These are phyloP conservation scores for Rhadina sibilatrix DNA, from an alignment of 2,113 vertebrate genomes.

Conservation along the genomic window DNA sequence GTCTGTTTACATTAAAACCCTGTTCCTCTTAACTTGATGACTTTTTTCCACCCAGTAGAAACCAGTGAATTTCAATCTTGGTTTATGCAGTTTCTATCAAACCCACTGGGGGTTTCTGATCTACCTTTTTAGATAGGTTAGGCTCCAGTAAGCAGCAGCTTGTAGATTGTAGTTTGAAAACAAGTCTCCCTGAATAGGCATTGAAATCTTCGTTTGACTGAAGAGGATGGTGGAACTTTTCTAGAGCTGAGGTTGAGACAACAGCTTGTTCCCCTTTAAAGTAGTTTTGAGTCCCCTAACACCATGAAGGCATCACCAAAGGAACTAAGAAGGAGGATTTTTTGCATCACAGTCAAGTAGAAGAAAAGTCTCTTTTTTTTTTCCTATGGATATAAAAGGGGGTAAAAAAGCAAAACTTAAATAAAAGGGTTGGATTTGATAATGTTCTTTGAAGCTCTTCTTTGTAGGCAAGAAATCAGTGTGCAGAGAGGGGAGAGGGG, in stretches of 20 bases:
- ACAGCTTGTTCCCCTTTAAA: not conserved
- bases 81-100: not conserved
- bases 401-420: not conserved
- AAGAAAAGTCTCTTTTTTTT: not conserved
- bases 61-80: not conserved
- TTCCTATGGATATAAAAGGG: not conserved
- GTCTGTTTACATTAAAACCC: not conserved
- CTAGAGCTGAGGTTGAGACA: not conserved
- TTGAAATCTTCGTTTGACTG: not conserved
- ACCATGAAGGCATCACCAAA: not conserved
- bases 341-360: not conserved
- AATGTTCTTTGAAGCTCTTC: conserved; percentile 49
- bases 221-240: not conserved
- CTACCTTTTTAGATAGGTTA: not conserved
- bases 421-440: conserved; percentile 21
- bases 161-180: not conserved
- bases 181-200: not conserved
- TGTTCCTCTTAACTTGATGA: not conserved
- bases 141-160: not conserved
- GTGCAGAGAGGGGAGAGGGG: not conserved
- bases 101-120: not conserved
- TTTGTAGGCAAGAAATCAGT: conserved; percentile 51
- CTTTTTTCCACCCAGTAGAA: not conserved
- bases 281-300: not conserved
- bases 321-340: not conserved